phyloP scores from a whole-genome alignment of 2,113 vertebrate genomes.

The Ictidomys tridecemlineatus region DNA sequence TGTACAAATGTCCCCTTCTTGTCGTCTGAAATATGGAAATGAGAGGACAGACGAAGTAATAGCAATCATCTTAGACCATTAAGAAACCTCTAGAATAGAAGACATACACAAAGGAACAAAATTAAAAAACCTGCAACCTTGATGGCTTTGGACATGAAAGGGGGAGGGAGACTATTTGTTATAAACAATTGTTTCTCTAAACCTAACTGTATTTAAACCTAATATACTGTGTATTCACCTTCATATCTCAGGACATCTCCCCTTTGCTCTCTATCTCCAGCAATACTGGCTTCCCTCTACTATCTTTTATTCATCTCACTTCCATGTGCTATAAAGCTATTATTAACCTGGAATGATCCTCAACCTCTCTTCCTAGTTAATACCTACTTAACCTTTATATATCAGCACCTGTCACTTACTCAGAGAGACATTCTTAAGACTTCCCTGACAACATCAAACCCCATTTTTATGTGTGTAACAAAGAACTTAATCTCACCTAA shows the following conservation, averaged over 20 bases:
- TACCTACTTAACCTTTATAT: conserved; percentile 48
- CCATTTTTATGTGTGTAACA: not conserved
- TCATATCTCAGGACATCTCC: not conserved
- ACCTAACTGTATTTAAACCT: not conserved
- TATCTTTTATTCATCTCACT: not conserved
- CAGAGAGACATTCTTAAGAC: not conserved
- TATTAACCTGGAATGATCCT: conserved; percentile 10
- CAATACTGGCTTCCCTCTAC: not conserved
- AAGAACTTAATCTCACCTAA: not conserved
- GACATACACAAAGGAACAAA: not conserved
- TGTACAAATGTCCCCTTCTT: not conserved
- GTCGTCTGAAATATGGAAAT: not conserved
- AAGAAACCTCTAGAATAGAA: conserved; percentile 13
- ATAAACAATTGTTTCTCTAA: not conserved
- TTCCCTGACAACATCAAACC: not conserved
- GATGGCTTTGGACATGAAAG: not conserved
- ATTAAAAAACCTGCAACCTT: not conserved
- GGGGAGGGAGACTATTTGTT: not conserved
- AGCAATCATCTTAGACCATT: not conserved
- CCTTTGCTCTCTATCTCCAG: not conserved
- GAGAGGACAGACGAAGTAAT: not conserved
- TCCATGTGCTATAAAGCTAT: not conserved
- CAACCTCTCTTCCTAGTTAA: conserved; percentile 1
- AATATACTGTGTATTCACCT: too few relatives aligned
- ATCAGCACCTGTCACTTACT: not conserved